Conservation (phyloP, 2,797 vertebrate genomes). For the Sparidentex hasta region DNA sequence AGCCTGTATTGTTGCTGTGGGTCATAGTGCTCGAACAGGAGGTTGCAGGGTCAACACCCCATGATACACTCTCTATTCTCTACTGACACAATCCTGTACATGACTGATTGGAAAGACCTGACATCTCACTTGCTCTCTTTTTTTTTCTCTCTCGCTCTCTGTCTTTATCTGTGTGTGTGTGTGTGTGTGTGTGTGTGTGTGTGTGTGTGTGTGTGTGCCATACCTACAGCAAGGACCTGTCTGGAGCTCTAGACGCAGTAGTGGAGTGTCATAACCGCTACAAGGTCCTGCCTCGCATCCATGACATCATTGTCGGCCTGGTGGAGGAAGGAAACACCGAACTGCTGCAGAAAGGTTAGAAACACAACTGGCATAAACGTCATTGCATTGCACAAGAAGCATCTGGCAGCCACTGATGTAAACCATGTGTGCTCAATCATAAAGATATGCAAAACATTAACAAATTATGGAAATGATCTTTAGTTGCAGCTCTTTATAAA, state of each 20-base stretch:
- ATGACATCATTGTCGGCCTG: slow-evolving; percentile 89
- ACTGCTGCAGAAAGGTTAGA: slow-evolving; percentile 92
- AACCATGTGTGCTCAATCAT: neutral
- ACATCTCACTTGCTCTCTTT: slow-evolving; percentile 50
- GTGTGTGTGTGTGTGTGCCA: neutral
- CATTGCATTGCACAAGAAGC: no score
- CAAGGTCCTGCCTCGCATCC: slow-evolving; percentile 86
- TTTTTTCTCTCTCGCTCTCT: slow-evolving; percentile 25
- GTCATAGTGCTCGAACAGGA: slow-evolving; percentile 68
- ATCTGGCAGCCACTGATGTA: neutral
- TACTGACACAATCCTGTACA: slow-evolving; percentile 55
- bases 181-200: slow-evolving; percentile 30
- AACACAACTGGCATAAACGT: neutral
- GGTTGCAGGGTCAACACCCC: slow-evolving; percentile 72
- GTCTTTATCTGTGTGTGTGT: slow-evolving; percentile 24
- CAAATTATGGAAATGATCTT: neutral
- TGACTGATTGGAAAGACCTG: slow-evolving; percentile 65
- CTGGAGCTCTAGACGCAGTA: slow-evolving; percentile 86
- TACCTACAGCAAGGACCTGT: slow-evolving; percentile 85
- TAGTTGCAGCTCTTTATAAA: neutral
- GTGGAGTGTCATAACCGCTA: slow-evolving; percentile 87
- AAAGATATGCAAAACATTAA: neutral
- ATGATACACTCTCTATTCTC: slow-evolving; percentile 67
- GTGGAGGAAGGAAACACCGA: slow-evolving; percentile 92
- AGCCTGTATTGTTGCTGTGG: slow-evolving; percentile 70